Percentiles rank a stretch among this genome's conserved stretches.
Evolutionary conservation across 2,797 vertebrate genomes (phyloP).

Genomic region (Scolopax rusticola): DNA sequence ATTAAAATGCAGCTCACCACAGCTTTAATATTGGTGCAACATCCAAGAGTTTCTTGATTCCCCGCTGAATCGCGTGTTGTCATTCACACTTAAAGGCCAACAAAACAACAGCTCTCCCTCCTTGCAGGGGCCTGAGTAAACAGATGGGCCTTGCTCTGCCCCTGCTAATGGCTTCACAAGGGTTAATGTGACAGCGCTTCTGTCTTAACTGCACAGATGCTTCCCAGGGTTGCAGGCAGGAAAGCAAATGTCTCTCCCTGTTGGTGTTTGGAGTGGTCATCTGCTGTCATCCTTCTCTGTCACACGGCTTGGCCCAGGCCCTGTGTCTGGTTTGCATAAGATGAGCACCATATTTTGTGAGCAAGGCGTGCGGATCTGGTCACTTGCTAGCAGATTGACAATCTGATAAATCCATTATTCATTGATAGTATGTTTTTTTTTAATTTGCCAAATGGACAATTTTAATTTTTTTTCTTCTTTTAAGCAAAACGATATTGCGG

Average conservation of each 20-base stretch:
- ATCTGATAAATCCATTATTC: not conserved
- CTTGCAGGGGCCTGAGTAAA: not conserved
- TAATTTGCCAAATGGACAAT: not conserved
- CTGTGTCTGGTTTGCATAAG: not conserved
- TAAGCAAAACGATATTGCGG: not conserved
- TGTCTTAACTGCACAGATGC: slow-evolving; percentile 31
- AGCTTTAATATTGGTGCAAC: not conserved
- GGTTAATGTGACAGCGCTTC: not conserved
- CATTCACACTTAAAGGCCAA: not conserved
- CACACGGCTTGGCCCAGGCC: not conserved
- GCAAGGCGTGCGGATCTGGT: not conserved
- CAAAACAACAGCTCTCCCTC: not conserved
- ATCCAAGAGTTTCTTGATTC: not conserved
- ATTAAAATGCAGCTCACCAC: not conserved
- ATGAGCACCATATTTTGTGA: not conserved
- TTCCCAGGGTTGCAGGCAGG: slow-evolving; percentile 6
- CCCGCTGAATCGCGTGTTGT: not conserved
- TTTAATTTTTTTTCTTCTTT: not conserved
- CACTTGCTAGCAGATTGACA: not conserved
- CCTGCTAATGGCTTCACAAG: slow-evolving; percentile 22
- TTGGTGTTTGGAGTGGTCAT: slow-evolving; percentile 1
- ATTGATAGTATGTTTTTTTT: not conserved
- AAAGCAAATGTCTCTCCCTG: slow-evolving; percentile 4
- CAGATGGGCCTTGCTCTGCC: not conserved
- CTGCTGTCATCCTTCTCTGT: slow-evolving; percentile 40